Conservation (phyloP, 1,140 invertebrate species). For the Agrilus planipennis region DNA sequence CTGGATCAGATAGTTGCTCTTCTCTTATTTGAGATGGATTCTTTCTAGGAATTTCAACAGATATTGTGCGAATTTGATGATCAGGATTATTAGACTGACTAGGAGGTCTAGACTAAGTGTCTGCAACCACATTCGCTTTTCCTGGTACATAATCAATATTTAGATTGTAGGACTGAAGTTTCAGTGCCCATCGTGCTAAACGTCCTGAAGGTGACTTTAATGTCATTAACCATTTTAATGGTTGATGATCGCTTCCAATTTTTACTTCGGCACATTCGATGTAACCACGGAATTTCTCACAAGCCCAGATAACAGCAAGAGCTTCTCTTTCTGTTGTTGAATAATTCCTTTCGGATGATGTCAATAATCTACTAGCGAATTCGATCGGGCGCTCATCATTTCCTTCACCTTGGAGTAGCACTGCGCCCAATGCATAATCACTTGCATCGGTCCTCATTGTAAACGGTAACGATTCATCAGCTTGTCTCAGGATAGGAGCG, state of each 20-base stretch:
- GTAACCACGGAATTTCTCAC: slow-evolving; percentile 9
- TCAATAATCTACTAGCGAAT: no score
- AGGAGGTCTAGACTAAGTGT: slow-evolving; percentile 21
- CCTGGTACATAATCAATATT: slow-evolving; percentile 19
- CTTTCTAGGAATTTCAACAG: slow-evolving; percentile 4
- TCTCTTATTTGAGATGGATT: not conserved
- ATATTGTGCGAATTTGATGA: slow-evolving; percentile 13
- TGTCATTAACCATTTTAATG: no score
- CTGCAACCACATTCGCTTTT: slow-evolving; percentile 24
- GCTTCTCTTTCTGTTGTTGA: no score
- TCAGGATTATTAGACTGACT: slow-evolving; percentile 3
- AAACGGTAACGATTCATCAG: no score
- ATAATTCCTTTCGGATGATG: no score
- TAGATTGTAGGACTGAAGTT: slow-evolving; percentile 32
- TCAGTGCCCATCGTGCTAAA: slow-evolving; percentile 35
- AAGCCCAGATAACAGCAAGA: no score
- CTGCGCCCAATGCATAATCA: no score
- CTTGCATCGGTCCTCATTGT: no score
- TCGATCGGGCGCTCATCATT: no score
- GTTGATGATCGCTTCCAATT: not conserved
- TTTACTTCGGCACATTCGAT: not conserved
- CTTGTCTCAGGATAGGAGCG: no score
- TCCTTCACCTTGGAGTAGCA: no score
- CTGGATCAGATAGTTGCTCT: slow-evolving; percentile 3
- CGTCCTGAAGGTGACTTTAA: slow-evolving; percentile 32